Evolutionary conservation across 2,888 invertebrate genomes (phyloP), one percentile per base, ranked within the genome.

Genomic region (Cataglyphis albicans): DNA sequence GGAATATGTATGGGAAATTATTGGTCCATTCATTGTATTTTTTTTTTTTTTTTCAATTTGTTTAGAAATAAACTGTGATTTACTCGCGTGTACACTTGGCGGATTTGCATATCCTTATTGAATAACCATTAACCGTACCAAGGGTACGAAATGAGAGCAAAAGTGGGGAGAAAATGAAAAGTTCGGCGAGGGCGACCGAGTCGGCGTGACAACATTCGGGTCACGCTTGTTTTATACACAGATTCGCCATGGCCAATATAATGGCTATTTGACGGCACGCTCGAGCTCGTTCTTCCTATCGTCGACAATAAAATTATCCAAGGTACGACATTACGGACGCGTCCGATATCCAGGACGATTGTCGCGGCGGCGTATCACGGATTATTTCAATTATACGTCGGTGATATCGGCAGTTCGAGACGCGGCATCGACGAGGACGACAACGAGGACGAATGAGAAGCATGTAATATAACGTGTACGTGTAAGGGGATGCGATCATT

Each of bases 221-320:
- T 92, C 90, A 93, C 89, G 89, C 84, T 76, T 93, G 92, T 94
- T 94, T 94, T 93, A 93, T 92, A 91, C 90, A 90, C 92, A 87
- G 89, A 94, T 94, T 94, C 90, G 93, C 41, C 90, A 93, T 91
- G 93, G 91, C 90, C 90, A 94, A 94, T 94, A 93, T 91, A 93
- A 94, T 87, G 91, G 92, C 92, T 91, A 90, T 94, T 92, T 91
- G 67, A 85, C 70, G 83, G 76, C 82, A 76, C 64, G 44, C 52
- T 61, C 83, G 81, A 64, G 78, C 78, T 32, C 83, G 75, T 82
- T 52, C 85, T 81, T 88, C 87, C 87, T 75, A 87, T 87, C 84
- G 86, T 86, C 82, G 90, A 91, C 92, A 93, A 94, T 94, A 93
- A 94, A 94, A 94, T 94, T 94, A 94, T 94, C 90, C 94, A 92